phyloP scores from a whole-genome alignment of 2,113 vertebrate species.

The Leucosticte australis region DNA sequence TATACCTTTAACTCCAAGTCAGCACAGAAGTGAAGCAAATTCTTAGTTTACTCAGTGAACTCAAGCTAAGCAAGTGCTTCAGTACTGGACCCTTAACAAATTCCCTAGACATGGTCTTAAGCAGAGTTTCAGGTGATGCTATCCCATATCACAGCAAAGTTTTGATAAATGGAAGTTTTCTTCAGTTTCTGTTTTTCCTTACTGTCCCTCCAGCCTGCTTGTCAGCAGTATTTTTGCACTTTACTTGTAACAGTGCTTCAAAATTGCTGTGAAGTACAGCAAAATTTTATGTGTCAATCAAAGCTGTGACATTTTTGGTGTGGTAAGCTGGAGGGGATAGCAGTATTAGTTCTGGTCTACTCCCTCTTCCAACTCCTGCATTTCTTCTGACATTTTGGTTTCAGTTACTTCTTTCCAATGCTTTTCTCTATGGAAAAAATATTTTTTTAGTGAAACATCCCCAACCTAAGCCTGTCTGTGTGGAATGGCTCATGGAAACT shows the following conservation, averaged over 20 bases:
- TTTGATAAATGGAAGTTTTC: neutral
- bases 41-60: neutral
- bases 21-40: neutral
- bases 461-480: neutral
- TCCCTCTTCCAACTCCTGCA: neutral
- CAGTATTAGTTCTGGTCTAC: neutral
- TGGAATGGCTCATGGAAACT: neutral
- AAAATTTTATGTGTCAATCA: neutral
- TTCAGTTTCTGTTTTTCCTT: neutral
- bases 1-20: neutral
- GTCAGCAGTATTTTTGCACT: neutral
- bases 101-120: neutral
- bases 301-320: neutral
- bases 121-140: neutral
- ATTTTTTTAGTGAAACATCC: neutral
- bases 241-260: neutral
- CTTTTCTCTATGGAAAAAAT: neutral
- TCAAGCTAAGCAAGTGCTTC: neutral
- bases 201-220: neutral
- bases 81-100: neutral
- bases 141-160: neutral
- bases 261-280: neutral
- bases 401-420: neutral
- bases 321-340: neutral
- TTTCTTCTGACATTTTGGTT: neutral